These are phyloP conservation scores for Phortica magna DNA, from an alignment of 2,888 invertebrate genomes.

Conservation along the genomic window DNA sequence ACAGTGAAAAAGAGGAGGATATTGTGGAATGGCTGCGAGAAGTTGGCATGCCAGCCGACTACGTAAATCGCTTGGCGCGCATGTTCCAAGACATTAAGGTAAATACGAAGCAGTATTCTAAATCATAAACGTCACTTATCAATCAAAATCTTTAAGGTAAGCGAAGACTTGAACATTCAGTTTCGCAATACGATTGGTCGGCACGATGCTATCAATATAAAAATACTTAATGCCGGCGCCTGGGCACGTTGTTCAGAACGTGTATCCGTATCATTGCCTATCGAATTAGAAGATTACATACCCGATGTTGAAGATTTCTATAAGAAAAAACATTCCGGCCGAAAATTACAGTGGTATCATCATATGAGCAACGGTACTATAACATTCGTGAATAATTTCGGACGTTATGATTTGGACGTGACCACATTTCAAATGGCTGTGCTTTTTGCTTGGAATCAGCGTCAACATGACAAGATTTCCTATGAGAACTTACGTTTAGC, in stretches of 20 bases:
- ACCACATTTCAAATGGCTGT: conserved; percentile 99
- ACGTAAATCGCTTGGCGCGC: conserved; percentile 97
- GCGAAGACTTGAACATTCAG: conserved; percentile 96
- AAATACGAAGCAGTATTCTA: neutral
- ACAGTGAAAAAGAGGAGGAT: conserved; percentile 99
- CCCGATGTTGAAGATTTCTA: conserved; percentile 99
- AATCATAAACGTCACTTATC: neutral
- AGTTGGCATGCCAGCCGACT: conserved; percentile 99
- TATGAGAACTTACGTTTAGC: conserved; percentile 97
- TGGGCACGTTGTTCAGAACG: conserved; percentile 97
- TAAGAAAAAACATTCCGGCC: conserved; percentile 96
- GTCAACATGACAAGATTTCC: conserved; percentile 94
- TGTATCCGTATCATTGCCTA: conserved; percentile 96
- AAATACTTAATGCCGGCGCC: conserved; percentile 98
- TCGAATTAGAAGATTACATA: conserved; percentile 98
- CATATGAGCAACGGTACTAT: conserved; percentile 99
- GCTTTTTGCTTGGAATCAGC: conserved; percentile 98
- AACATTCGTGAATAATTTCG: conserved; percentile 94
- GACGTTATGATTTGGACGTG: conserved; percentile 97
- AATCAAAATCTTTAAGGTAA: conserved; percentile 77
- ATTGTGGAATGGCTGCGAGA: conserved; percentile 99
- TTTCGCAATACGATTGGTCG: conserved; percentile 90
- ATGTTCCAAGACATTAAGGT: conserved; percentile 99
- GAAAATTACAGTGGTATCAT: conserved; percentile 99
- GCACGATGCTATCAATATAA: conserved; percentile 96